Base-by-base conservation (phyloP, 2,797 vertebrate species). In the Yasuhikotakia modesta region DNA sequence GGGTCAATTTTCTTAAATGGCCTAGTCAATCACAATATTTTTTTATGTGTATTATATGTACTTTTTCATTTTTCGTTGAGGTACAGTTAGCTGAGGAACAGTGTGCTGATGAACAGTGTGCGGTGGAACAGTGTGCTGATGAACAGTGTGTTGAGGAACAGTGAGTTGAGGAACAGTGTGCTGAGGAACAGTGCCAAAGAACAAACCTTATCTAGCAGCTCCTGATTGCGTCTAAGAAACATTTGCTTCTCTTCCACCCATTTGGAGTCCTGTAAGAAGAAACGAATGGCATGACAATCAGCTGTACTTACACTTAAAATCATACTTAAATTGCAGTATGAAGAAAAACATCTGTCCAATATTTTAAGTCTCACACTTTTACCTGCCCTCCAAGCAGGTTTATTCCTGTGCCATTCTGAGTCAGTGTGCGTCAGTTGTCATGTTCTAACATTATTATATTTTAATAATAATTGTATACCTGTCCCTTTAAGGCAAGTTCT, bases 241-340 rank as follows among this genome's bases (percentile, higher is more conserved):
- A 97, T 94, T 85, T 99, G 98, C 85, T 98, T 99, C 89, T 99
- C 98, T 88, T 99, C 98, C 81, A 99, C 97, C 98, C 98, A 99
- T 87, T 94, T 96, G 0, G 97, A 98, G 86, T 99, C 98, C 98
- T 99, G 89, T 17, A 3, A 32, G 0, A 43, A 61, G 39, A 85
- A 45, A 27, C 7, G 43, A 14, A 19, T n/a, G 1, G 22, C 2
- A 21, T n/a, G 46, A 30, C 19, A 27, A n/a, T 19, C 5, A n/a
- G 30, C 17, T 48, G 35, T 32, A 10, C 13, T 52, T n/a, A 5
- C 32, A 27, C 0, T 0, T 35, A 57, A 69, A 69, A 32, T 30
- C 10, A n/a, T 1, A 17, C 1, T n/a, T 48, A 17, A 17, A 32
- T 27, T 27, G 27, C 2, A 27, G 46, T 52, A 55, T n/a, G 22